phyloP scores from a whole-genome alignment of 2,797 vertebrate species.

The Lepilemur septentrionalis region DNA sequence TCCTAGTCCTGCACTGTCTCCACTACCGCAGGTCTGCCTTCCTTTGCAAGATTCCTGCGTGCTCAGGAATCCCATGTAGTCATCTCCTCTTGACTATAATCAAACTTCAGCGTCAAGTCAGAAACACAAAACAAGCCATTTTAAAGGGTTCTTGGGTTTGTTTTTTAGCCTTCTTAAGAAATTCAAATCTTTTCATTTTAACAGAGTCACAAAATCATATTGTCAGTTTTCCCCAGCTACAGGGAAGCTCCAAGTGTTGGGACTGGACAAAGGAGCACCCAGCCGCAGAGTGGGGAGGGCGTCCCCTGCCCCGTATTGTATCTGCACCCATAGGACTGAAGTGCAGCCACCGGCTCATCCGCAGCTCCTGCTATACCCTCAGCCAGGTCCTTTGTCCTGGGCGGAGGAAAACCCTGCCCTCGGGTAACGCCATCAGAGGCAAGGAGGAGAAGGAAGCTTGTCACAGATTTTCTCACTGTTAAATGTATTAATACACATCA shows the following conservation, averaged over 20 bases:
- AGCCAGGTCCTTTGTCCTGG: not conserved
- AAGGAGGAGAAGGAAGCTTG: not conserved
- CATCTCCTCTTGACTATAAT: not conserved
- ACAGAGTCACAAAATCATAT: not conserved
- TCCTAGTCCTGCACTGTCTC: not conserved
- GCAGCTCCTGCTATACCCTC: not conserved
- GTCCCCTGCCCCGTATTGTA: fast-evolving
- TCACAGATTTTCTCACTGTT: not conserved
- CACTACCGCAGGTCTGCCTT: not conserved
- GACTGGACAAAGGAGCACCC: not conserved
- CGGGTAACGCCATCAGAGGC: not conserved
- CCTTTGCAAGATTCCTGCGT: not conserved
- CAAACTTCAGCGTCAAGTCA: not conserved
- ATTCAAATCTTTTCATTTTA: conserved; percentile 10
- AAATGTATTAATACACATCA: not conserved
- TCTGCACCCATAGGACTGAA: not conserved
- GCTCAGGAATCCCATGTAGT: not conserved
- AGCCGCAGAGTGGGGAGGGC: not conserved
- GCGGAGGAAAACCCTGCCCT: not conserved
- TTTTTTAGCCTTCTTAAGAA: not conserved
- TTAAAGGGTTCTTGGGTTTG: conserved; percentile 5
- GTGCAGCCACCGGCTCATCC: not conserved
- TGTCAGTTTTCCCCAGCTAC: not conserved
- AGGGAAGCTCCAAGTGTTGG: not conserved
- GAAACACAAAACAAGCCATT: not conserved